Conservation (phyloP, 2,888 invertebrate species). For the Glomeris marginata region DNA sequence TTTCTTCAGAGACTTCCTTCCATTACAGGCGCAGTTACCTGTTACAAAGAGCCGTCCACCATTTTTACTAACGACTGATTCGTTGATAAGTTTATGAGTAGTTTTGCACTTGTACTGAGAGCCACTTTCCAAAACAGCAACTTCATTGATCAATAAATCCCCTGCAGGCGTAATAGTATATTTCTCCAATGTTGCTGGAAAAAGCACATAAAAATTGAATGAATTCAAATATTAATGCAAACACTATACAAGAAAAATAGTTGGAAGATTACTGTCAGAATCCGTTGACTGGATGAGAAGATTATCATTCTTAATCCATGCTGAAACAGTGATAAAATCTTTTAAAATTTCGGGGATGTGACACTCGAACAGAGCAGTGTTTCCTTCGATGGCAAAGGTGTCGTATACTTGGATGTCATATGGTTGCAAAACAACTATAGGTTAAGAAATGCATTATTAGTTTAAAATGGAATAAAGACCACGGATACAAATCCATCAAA, state of each 20-base stretch:
- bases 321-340: conserved; percentile 2
- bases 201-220: no score
- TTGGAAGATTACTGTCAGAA: background rate
- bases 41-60: background rate
- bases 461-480: no score
- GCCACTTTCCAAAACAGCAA: background rate
- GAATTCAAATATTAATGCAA: no score
- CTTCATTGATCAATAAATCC: background rate
- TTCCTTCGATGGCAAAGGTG: conserved; percentile 9
- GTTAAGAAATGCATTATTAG: background rate
- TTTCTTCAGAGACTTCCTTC: no score
- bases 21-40: no score
- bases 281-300: conserved; percentile 4
- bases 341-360: conserved; percentile 5
- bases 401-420: conserved; percentile 13
- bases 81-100: background rate
- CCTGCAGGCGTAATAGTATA: background rate
- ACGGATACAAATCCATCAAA: background rate
- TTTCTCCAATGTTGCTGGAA: background rate
- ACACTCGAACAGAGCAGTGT: conserved; percentile 11
- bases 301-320: conserved; percentile 12
- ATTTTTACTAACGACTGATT: background rate
- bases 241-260: no score
- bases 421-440: background rate
- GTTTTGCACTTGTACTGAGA: background rate